Evolutionary conservation across 2,888 invertebrate genomes (phyloP).

Genomic region (Auanema freiburgensis): DNA sequence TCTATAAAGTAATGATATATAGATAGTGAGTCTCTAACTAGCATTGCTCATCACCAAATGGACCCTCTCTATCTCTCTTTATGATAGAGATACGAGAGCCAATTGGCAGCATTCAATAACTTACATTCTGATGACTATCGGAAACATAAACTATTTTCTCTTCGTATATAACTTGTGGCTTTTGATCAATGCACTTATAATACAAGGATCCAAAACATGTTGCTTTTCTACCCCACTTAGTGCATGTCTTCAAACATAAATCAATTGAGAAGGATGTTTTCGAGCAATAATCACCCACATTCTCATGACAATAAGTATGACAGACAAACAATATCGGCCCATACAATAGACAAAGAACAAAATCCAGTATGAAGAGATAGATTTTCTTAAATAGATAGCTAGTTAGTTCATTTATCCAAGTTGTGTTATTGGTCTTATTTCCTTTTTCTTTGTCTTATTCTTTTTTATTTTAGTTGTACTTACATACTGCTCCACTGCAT

Average conservation of each 20-base stretch:
- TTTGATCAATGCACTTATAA: constrained; percentile 36
- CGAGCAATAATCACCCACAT: constrained; percentile 22
- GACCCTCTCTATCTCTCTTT: too few relatives aligned
- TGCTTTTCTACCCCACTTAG: constrained; percentile 33
- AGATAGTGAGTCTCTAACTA: too few relatives aligned
- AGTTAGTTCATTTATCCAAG: neutral
- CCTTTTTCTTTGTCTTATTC: neutral
- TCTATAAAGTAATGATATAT: too few relatives aligned
- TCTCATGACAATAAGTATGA: constrained; percentile 43
- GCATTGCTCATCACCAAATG: too few relatives aligned
- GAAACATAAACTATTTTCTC: constrained; percentile 13
- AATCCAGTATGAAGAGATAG: constrained; percentile 30
- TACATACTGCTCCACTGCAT: constrained; percentile 36
- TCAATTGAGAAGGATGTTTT: neutral
- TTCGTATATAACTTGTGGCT: constrained; percentile 20
- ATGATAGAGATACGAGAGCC: too few relatives aligned
- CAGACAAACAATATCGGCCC: constrained; percentile 40
- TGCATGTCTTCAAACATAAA: constrained; percentile 30
- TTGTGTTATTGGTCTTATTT: neutral
- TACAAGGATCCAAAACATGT: constrained; percentile 32
- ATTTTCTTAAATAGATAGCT: constrained; percentile 22
- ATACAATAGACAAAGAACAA: constrained; percentile 27
- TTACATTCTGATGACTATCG: constrained; percentile 10
- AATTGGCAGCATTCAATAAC: neutral
- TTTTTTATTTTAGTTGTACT: neutral